Evolutionary conservation across 2,888 invertebrate genomes (phyloP).

Genomic region (Abrostola triplasia): DNA sequence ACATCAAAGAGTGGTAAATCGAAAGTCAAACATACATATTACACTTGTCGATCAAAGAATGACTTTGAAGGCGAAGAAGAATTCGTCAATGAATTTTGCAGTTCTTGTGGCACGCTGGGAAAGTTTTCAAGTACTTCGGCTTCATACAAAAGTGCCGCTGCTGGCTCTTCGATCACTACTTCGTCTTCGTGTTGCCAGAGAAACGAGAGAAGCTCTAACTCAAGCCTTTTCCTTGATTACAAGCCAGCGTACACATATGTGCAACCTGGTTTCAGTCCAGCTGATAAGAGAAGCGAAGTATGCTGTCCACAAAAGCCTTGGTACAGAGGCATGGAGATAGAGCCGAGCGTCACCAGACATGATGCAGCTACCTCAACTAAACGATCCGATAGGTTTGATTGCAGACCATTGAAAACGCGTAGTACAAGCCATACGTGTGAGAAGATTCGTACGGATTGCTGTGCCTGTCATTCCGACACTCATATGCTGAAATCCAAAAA

Average conservation of each 20-base stretch:
- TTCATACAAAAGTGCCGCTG: slow-evolving; percentile 3
- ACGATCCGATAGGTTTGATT: slow-evolving; percentile 6
- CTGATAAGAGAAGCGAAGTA: neutral
- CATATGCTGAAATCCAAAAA: neutral
- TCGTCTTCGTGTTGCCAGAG: neutral
- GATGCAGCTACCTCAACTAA: slow-evolving; percentile 8
- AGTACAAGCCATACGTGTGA: neutral
- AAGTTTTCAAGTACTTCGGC: neutral
- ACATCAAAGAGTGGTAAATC: neutral
- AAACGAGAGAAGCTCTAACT: neutral
- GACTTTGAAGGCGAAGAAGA: neutral
- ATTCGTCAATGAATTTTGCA: neutral
- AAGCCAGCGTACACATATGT: neutral
- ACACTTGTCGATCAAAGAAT: neutral
- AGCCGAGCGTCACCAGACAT: neutral
- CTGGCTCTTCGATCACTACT: neutral
- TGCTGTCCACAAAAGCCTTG: neutral
- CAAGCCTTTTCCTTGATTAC: neutral
- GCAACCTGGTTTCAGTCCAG: neutral
- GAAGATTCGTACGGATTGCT: neutral
- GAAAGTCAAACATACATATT: neutral
- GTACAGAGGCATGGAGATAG: neutral
- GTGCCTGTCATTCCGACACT: slow-evolving; percentile 17
- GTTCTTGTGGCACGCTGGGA: slow-evolving; percentile 9
- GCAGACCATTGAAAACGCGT: neutral